Evolutionary conservation across 2,797 vertebrate species (phyloP).

Genomic region (Emydoidea blandingii): DNA sequence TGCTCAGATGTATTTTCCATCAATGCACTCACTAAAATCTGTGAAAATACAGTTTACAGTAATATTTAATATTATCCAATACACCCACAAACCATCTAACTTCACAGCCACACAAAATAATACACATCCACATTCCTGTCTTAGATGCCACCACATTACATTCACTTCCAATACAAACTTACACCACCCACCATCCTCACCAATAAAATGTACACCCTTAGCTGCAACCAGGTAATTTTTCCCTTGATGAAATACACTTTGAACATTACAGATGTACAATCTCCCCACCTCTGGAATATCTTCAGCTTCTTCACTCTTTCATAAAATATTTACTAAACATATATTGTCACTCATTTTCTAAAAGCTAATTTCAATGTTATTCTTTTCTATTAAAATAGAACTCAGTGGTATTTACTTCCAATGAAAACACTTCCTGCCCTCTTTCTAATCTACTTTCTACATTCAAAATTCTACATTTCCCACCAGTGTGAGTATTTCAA

Average conservation of each 20-base stretch:
- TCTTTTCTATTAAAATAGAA: not conserved
- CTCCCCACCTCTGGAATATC: not conserved
- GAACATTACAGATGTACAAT: not conserved
- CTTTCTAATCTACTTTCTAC: not conserved
- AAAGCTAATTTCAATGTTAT: not conserved
- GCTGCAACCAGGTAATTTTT: not conserved
- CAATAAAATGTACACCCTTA: not conserved
- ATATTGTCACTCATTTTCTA: not conserved
- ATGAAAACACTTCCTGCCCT: not conserved
- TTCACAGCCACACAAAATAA: not conserved
- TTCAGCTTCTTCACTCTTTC: not conserved
- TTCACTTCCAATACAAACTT: not conserved
- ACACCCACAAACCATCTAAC: not conserved
- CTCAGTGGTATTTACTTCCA: not conserved
- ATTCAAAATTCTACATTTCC: not conserved
- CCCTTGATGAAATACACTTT: not conserved
- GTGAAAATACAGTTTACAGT: constrained; percentile 17
- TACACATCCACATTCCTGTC: not conserved
- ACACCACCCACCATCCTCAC: accelerated
- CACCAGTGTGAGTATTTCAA: not conserved
- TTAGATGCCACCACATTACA: not conserved
- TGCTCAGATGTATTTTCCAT: not conserved
- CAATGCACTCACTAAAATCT: not conserved
- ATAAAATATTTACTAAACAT: not conserved
- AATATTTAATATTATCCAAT: not conserved